A percentile compares a stretch with the other conserved stretches of the same genome.
Conservation (phyloP, 2,797 vertebrate species). For the Poecilia gillii region DNA sequence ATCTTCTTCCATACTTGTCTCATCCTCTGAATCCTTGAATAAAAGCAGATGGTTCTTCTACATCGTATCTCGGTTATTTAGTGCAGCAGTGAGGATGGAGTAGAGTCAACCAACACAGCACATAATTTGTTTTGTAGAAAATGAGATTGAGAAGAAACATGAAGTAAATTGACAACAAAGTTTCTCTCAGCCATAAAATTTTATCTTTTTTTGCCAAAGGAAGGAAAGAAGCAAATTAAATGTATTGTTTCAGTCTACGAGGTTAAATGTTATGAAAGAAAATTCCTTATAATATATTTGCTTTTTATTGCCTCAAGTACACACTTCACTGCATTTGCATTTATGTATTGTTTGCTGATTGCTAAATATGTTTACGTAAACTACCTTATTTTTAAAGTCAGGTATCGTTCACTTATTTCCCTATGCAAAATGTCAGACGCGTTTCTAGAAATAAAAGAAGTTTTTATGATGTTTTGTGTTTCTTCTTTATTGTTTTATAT, state of each 20-base stretch:
- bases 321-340: conserved; percentile 66
- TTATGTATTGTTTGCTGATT: conserved; percentile 54
- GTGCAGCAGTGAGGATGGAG: conserved; percentile 57
- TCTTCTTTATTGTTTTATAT: neutral
- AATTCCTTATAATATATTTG: conserved; percentile 78
- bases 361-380: conserved; percentile 50
- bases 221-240: conserved; percentile 39
- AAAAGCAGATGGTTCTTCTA: conserved; percentile 39
- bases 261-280: conserved; percentile 42
- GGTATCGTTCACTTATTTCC: conserved; percentile 57
- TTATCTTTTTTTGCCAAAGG: conserved; percentile 57
- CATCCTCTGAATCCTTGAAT: neutral
- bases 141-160: conserved; percentile 20
- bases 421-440: conserved; percentile 62
- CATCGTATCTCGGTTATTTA: conserved; percentile 30
- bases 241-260: conserved; percentile 46
- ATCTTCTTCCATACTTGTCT: no score
- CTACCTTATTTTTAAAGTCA: conserved; percentile 56
- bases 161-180: conserved; percentile 30
- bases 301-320: conserved; percentile 69
- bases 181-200: conserved; percentile 26
- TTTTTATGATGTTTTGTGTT: conserved; percentile 17
- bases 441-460: conserved; percentile 66
- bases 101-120: conserved; percentile 31
- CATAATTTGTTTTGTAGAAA: conserved; percentile 29